Percentiles rank a stretch among this genome's conserved stretches.
phyloP scores from a whole-genome alignment of 2,797 vertebrate species.

The Hyperoplus immaculatus region DNA sequence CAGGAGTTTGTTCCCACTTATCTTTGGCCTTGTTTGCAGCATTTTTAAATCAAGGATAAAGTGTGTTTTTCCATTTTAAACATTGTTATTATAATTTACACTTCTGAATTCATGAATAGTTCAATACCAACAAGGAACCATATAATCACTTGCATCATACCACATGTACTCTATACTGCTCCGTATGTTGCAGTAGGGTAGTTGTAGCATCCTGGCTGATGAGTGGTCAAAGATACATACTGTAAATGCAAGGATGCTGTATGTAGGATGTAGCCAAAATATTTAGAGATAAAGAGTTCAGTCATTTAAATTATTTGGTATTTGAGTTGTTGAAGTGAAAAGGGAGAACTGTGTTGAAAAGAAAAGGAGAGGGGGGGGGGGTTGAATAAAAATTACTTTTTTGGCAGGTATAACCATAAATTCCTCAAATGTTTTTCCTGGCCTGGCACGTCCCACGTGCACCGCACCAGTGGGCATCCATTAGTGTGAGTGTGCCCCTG shows the following conservation, averaged over 20 bases:
- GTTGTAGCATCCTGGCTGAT: neutral
- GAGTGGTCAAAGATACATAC: neutral
- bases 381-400: slow-evolving; percentile 18
- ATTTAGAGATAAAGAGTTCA: neutral
- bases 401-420: slow-evolving; percentile 43
- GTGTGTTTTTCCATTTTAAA: neutral
- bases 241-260: neutral
- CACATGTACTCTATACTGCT: neutral
- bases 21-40: neutral
- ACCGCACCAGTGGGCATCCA: slow-evolving; percentile 50
- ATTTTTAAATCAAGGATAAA: neutral
- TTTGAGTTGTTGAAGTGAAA: neutral
- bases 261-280: neutral
- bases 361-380: neutral
- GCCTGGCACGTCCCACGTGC: slow-evolving; percentile 65
- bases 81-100: neutral
- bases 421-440: slow-evolving; percentile 48
- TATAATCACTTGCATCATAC: neutral
- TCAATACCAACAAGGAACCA: neutral
- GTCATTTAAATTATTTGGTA: neutral
- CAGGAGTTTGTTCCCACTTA: neutral
- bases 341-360: neutral
- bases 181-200: neutral
- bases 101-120: neutral
- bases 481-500: slow-evolving; percentile 54